A percentile compares a stretch with the other conserved stretches of the same genome.
Evolutionary conservation across 2,888 invertebrate genomes (phyloP).

Genomic region (Hypomecis atomaria): DNA sequence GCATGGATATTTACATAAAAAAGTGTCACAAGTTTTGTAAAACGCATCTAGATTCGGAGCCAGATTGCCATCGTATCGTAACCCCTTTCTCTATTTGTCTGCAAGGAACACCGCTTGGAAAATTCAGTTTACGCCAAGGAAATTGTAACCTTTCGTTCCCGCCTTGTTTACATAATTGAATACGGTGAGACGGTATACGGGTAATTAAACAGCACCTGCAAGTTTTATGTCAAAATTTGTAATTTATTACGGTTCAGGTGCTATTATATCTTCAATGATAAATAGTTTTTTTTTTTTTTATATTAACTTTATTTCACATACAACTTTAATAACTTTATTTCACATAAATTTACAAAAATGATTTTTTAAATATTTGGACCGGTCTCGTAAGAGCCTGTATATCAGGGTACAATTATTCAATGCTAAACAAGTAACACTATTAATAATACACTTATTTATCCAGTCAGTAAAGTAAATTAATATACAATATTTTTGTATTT

Average conservation of each 20-base stretch:
- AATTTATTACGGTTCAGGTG: background rate
- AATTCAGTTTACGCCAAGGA: constrained; percentile 33
- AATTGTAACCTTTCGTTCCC: constrained; percentile 40
- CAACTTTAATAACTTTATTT: too few species aligned
- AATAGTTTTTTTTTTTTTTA: too few species aligned
- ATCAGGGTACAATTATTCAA: too few species aligned
- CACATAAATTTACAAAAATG: too few species aligned
- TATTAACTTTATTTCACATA: too few species aligned
- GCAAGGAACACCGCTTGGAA: constrained; percentile 30
- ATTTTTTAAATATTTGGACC: too few species aligned
- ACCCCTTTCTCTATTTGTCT: constrained; percentile 17
- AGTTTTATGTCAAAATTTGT: constrained; percentile 27
- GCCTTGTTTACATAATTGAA: constrained; percentile 47
- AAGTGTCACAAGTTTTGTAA: background rate
- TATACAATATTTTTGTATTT: too few species aligned
- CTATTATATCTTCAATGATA: background rate
- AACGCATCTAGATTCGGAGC: constrained; percentile 2
- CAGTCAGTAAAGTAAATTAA: too few species aligned
- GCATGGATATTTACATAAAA: too few species aligned
- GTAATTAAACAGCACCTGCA: constrained; percentile 43
- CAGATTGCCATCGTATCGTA: background rate
- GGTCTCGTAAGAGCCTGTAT: too few species aligned
- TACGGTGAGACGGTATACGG: constrained; percentile 41
- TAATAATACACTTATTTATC: too few species aligned
- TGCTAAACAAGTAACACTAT: too few species aligned